phyloP scores from a whole-genome alignment of 2,797 vertebrate species.

The Gymnoscopelus braueri region DNA sequence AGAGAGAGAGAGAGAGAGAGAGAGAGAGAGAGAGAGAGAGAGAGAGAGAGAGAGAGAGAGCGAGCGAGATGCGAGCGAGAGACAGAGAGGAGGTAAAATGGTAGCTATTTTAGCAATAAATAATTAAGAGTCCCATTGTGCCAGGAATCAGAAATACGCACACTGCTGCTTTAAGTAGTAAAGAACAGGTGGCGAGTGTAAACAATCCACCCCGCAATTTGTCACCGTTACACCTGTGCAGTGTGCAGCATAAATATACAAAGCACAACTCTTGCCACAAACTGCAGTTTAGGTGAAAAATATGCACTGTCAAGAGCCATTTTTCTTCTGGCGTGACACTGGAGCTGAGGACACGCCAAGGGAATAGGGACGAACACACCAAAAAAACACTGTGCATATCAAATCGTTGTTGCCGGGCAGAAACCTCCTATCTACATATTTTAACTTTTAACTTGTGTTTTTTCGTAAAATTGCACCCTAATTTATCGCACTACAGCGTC shows the following conservation, averaged over 20 bases:
- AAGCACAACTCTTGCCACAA: conserved; percentile 38
- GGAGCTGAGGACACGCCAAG: conserved; percentile 52
- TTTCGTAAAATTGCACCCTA: too few relatives aligned
- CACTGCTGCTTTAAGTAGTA: conserved; percentile 21
- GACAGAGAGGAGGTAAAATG: not conserved
- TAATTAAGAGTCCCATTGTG: conserved; percentile 29
- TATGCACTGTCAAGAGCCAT: conserved; percentile 66
- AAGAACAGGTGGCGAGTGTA: conserved; percentile 14
- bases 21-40: too few relatives aligned
- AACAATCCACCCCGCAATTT: conserved; percentile 52
- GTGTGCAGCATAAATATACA: conserved; percentile 59
- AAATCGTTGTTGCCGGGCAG: too few relatives aligned
- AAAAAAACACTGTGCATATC: too few relatives aligned
- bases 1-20: too few relatives aligned
- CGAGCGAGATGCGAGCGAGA: too few relatives aligned
- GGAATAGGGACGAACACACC: conserved; percentile 67
- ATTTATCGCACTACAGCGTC: too few relatives aligned
- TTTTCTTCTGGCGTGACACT: conserved; percentile 61
- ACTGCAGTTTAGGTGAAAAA: conserved; percentile 64
- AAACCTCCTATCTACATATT: too few relatives aligned
- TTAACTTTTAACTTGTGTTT: too few relatives aligned
- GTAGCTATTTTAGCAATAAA: conserved; percentile 7
- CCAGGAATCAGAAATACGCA: conserved; percentile 22
- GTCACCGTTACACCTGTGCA: conserved; percentile 58
- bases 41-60: too few relatives aligned